Evolutionary conservation across 2,888 invertebrate genomes (phyloP).

Genomic region (Cerceris ruficornis): DNA sequence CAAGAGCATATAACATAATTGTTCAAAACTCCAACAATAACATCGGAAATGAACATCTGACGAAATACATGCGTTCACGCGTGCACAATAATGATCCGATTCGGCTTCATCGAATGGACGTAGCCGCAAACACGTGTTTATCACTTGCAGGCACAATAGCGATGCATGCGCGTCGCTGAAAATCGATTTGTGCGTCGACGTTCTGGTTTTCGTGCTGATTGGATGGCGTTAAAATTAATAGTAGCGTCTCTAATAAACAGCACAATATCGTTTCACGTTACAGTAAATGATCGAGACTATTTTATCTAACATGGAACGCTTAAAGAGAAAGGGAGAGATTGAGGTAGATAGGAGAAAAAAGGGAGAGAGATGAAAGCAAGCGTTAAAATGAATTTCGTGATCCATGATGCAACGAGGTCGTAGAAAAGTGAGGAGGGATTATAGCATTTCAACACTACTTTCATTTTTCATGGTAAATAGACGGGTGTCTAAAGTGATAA

Average conservation of each 20-base stretch:
- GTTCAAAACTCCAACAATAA: constrained; percentile 23
- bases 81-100: constrained; percentile 46
- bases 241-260: neutral
- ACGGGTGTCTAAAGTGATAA: constrained; percentile 60
- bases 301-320: too few species aligned
- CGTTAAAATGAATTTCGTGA: constrained; percentile 46
- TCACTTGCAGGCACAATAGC: constrained; percentile 45
- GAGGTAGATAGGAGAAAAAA: too few species aligned
- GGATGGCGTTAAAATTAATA: constrained; percentile 36
- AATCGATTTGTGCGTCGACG: constrained; percentile 46
- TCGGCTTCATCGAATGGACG: constrained; percentile 32
- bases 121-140: constrained; percentile 48
- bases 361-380: neutral
- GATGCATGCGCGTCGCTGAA: constrained; percentile 9
- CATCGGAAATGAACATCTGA: constrained; percentile 40
- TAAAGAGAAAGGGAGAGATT: too few species aligned
- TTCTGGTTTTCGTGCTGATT: constrained; percentile 31
- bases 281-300: too few species aligned
- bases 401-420: constrained; percentile 33
- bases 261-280: neutral
- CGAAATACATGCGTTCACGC: constrained; percentile 20
- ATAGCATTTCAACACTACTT: constrained; percentile 33
- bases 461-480: constrained; percentile 56
- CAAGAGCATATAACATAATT: constrained; percentile 11
- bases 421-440: constrained; percentile 20